Evolutionary conservation across 1,140 invertebrate genomes (phyloP), one percentile per base, ranked within the genome.

Genomic region (Teleopsis dalmanni): DNA sequence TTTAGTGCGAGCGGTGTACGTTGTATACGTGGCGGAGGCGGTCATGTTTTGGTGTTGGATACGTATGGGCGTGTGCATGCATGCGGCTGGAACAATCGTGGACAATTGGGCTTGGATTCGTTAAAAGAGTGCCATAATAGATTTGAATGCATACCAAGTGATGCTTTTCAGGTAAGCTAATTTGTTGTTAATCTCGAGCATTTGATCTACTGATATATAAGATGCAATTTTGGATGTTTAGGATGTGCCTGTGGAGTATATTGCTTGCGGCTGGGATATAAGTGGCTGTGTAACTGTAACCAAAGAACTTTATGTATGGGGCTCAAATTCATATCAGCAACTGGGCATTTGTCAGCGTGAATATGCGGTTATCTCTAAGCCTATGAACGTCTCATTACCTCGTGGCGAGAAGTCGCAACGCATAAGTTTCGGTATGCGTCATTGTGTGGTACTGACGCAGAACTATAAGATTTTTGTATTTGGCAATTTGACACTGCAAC

Each of bases 11-110:
- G 70, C 35, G 60, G 74, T 31, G 77, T 85, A 26, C 72, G 72
- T 27, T 74, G 77, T 56, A 83, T 89, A 46, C 71, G 75, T 13
- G 87, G 85, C 42, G 87, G 87, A 44, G 87, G 84, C 25, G 85
- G 84, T 1, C 87, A 90, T 60, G 81, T 83, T 2, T 57, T 90
- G 10, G 71, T 88, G 19, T 63, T 88, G 18, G 78, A 82, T 55
- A 69, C 72, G 34, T 72, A 77, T 36, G 84, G 83, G 10, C 79
- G 79, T 53, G 62, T 93, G 9, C 91, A 83, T 62, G 77, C 82
- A 29, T 94, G 89, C 75, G 91, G 92, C 5, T 91, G 86, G 84
- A 95, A 93, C 72, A 80, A 81, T 57, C 84, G 81, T 64, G 83
- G 84, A 3, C 90, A 94, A 70, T 60, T 88, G 16, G 90, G 85